These are phyloP conservation scores for Sylvietta virens DNA, from an alignment of 2,113 vertebrate genomes.

Conservation along the genomic window DNA sequence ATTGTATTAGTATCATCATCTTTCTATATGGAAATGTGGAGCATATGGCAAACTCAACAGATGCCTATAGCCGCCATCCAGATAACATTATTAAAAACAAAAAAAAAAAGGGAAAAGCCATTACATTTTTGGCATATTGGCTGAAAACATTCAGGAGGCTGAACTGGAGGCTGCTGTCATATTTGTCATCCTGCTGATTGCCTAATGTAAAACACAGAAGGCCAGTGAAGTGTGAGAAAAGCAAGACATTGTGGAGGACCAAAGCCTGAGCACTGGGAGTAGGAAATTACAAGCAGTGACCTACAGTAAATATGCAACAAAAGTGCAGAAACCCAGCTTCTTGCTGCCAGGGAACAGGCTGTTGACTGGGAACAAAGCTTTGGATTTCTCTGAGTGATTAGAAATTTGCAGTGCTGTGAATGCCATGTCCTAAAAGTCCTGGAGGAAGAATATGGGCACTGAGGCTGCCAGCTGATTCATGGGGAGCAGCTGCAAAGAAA, in stretches of 20 bases:
- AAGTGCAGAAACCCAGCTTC: neutral
- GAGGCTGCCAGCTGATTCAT: neutral
- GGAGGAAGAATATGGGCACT: neutral
- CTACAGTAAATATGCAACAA: neutral
- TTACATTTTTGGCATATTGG: neutral
- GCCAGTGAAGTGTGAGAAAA: neutral
- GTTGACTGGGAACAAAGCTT: neutral
- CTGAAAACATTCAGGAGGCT: slow-evolving; percentile 9
- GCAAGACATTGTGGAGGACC: neutral
- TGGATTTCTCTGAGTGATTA: neutral
- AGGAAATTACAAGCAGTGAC: neutral
- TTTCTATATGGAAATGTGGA: slow-evolving; percentile 2
- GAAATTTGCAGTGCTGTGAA: neutral
- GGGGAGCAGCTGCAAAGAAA: neutral
- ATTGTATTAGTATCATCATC: slow-evolving; percentile 40
- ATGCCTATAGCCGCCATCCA: neutral
- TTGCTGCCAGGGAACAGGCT: neutral
- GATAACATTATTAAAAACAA: neutral
- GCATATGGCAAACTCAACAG: slow-evolving; percentile 18
- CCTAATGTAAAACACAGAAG: slow-evolving; percentile 12
- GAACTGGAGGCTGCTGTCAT: neutral
- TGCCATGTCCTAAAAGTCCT: neutral
- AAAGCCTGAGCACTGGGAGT: neutral
- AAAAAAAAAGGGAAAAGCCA: neutral
- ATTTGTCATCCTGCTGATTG: slow-evolving; percentile 42